Conservation (phyloP, 1,140 invertebrate species). For the Drosophila burlai region DNA sequence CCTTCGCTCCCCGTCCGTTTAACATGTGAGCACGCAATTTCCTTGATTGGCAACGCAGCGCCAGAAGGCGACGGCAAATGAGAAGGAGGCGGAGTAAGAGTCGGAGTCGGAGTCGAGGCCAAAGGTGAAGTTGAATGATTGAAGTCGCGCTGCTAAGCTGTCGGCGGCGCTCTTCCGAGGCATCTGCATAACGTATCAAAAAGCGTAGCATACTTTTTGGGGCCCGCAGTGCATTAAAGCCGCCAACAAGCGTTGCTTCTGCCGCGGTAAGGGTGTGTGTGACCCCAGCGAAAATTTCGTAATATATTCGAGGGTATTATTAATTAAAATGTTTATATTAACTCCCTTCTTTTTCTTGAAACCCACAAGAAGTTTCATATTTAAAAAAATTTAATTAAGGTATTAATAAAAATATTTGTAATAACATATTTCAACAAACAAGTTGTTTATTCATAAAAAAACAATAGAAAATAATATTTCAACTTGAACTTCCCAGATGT, state of each 20-base stretch:
- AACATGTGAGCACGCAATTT: slow-evolving; percentile 81
- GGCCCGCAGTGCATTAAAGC: slow-evolving; percentile 38
- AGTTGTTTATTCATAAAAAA: background rate
- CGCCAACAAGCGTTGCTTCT: background rate
- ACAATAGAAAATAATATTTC: background rate
- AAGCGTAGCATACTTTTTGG: slow-evolving; percentile 67
- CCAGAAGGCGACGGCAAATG: slow-evolving; percentile 1
- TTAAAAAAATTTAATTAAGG: background rate
- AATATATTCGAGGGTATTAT: background rate
- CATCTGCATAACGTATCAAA: slow-evolving; percentile 70
- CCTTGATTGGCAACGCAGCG: slow-evolving; percentile 69
- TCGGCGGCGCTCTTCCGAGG: slow-evolving; percentile 27
- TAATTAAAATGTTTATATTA: background rate
- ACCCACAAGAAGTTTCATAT: background rate
- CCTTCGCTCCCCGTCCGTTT: slow-evolving; percentile 39
- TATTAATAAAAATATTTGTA: background rate
- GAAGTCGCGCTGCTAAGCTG: slow-evolving; percentile 60
- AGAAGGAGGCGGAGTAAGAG: background rate
- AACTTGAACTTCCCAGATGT: background rate
- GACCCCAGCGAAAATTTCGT: background rate
- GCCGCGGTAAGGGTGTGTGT: slow-evolving; percentile 1
- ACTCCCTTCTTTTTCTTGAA: background rate
- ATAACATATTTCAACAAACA: background rate
- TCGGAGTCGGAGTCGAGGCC: slow-evolving; percentile 4
- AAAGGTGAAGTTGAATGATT: slow-evolving; percentile 61